Conservation (phyloP, 2,113 vertebrate species). For the Propithecus coquereli region DNA sequence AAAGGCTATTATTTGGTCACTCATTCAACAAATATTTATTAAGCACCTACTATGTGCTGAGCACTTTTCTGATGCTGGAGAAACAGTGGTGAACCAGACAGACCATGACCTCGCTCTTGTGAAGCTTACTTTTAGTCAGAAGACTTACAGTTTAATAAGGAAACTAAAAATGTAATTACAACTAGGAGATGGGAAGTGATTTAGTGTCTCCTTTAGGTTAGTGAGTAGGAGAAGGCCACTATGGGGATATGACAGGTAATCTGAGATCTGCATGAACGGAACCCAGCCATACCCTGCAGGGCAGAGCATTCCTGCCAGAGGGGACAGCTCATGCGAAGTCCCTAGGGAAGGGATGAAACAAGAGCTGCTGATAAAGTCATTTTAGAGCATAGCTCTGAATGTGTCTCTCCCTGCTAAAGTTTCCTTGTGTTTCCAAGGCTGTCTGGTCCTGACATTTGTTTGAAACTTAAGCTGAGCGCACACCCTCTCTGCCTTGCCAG, state of each 20-base stretch:
- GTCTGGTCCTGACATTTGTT: not conserved
- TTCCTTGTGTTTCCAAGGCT: not conserved
- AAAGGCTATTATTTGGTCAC: not conserved
- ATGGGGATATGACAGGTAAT: not conserved
- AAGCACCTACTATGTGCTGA: not conserved
- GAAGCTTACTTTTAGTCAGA: not conserved
- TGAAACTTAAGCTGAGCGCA: not conserved
- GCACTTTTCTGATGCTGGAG: not conserved
- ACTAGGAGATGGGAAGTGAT: not conserved
- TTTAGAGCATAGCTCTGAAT: not conserved
- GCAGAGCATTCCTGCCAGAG: not conserved
- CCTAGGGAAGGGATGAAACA: too few relatives aligned
- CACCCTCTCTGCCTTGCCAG: not conserved
- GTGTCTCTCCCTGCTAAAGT: not conserved
- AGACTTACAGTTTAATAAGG: not conserved
- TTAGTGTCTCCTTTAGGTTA: not conserved
- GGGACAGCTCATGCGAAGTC: not conserved
- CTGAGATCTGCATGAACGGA: not conserved
- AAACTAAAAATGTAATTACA: not conserved
- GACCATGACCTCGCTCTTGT: not conserved
- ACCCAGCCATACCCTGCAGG: not conserved
- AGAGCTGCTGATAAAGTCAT: not conserved
- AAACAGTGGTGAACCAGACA: not conserved
- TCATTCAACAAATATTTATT: not conserved
- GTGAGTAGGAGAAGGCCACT: not conserved